Conservation (phyloP, 2,888 invertebrate species). For the Xylophagus ater region DNA sequence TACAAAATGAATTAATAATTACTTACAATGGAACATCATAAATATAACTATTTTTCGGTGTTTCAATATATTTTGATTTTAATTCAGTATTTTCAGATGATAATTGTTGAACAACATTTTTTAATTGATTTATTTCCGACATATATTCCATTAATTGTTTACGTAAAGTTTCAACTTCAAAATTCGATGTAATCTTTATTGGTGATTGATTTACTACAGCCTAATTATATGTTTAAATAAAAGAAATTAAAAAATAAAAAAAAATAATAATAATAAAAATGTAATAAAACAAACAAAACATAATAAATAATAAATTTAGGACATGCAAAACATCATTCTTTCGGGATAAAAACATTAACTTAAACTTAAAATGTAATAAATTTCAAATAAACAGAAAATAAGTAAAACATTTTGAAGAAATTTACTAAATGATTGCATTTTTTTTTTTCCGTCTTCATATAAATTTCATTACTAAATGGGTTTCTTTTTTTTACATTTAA, state of each 20-base stretch:
- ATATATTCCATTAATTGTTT: constrained; percentile 35
- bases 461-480: no score
- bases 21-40: constrained; percentile 39
- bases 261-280: constrained; percentile 15
- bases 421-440: no score
- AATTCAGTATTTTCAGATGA: constrained; percentile 70
- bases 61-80: constrained; percentile 43
- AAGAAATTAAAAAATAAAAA: constrained; percentile 17
- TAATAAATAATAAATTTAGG: no score
- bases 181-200: constrained; percentile 17
- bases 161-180: constrained; percentile 35
- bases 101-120: constrained; percentile 58
- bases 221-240: constrained; percentile 20
- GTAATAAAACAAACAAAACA: constrained; percentile 14
- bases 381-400: constrained; percentile 5
- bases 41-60: constrained; percentile 23
- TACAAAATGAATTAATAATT: no score
- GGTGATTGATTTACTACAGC: constrained; percentile 28
- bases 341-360: no score
- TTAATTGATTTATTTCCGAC: constrained; percentile 36
- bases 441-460: no score
- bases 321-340: no score
- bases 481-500: not conserved
- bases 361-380: no score
- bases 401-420: constrained; percentile 1